Conservation (phyloP, 64 coral and sea anemone species). For the Astreopora myriophthalma region DNA sequence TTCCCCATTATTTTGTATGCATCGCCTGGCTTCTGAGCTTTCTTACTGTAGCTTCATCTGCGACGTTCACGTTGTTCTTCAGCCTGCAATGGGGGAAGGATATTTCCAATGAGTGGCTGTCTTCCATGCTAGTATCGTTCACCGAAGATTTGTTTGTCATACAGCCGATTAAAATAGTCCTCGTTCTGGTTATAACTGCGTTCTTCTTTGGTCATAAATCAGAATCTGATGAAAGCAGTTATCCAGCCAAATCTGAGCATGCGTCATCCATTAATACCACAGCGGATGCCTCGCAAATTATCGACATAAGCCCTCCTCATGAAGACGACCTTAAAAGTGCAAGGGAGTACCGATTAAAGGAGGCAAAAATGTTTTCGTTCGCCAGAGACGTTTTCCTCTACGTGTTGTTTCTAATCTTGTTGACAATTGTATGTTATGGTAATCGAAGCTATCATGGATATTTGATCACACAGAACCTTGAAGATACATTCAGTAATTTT, state of each 20-base stretch:
- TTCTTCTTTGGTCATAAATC: slow-evolving; percentile 20
- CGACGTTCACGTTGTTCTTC: slow-evolving; percentile 67
- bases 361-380: slow-evolving; percentile 71
- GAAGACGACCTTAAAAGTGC: slow-evolving; percentile 47
- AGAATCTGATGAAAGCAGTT: not conserved
- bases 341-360: slow-evolving; percentile 59
- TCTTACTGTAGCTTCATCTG: slow-evolving; percentile 33
- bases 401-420: slow-evolving; percentile 45
- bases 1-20: slow-evolving; percentile 43
- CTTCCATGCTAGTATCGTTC: slow-evolving; percentile 82
- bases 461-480: slow-evolving; percentile 45
- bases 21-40: slow-evolving; percentile 75
- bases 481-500: slow-evolving; percentile 66
- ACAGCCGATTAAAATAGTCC: slow-evolving; percentile 73
- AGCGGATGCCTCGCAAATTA: not conserved
- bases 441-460: slow-evolving; percentile 65
- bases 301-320: not conserved
- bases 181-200: slow-evolving; percentile 54
- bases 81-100: slow-evolving; percentile 80
- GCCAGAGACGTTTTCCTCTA: slow-evolving; percentile 27
- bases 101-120: slow-evolving; percentile 80
- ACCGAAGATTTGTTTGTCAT: slow-evolving; percentile 79
- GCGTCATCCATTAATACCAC: not conserved
- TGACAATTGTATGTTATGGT: slow-evolving; percentile 81
- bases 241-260: not conserved